phyloP scores from a whole-genome alignment of 2,888 invertebrate species.

The Acanthopleura granulata region DNA sequence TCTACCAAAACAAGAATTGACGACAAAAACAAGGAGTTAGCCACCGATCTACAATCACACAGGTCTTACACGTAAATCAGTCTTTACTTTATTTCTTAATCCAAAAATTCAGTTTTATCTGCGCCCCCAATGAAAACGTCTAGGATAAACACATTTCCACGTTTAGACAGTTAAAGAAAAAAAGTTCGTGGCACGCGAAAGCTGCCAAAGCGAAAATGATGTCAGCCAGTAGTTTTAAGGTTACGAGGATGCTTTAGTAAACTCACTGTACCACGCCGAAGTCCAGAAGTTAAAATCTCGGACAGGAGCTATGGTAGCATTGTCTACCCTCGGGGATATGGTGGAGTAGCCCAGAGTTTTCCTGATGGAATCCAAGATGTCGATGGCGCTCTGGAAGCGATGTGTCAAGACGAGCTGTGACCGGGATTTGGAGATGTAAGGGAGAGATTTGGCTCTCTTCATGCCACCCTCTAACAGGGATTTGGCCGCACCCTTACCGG shows the following conservation, averaged over 20 bases:
- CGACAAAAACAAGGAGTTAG: too few species aligned
- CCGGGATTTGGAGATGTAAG: constrained; percentile 36
- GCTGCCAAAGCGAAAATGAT: too few species aligned
- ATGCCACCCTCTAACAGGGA: not conserved
- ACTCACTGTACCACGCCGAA: constrained; percentile 83
- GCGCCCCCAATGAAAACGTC: too few species aligned
- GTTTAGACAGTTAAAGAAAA: too few species aligned
- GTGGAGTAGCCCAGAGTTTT: constrained; percentile 38
- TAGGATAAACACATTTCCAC: too few species aligned
- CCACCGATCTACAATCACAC: too few species aligned
- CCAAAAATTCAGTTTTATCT: too few species aligned
- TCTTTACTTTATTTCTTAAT: too few species aligned
- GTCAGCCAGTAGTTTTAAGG: too few species aligned
- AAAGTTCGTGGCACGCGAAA: too few species aligned
- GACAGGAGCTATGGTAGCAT: constrained; percentile 72
- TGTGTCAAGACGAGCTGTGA: constrained; percentile 53
- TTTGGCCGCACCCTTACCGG: not conserved
- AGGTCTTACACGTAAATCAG: too few species aligned
- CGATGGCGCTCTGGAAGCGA: constrained; percentile 62
- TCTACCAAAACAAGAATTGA: too few species aligned
- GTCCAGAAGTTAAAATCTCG: constrained; percentile 91
- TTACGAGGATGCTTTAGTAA: constrained; percentile 29
- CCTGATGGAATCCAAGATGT: constrained; percentile 57
- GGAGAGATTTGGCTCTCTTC: constrained; percentile 25
- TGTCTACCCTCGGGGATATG: constrained; percentile 46